phyloP scores from a whole-genome alignment of 2,113 vertebrate genomes.

The Passer domesticus region DNA sequence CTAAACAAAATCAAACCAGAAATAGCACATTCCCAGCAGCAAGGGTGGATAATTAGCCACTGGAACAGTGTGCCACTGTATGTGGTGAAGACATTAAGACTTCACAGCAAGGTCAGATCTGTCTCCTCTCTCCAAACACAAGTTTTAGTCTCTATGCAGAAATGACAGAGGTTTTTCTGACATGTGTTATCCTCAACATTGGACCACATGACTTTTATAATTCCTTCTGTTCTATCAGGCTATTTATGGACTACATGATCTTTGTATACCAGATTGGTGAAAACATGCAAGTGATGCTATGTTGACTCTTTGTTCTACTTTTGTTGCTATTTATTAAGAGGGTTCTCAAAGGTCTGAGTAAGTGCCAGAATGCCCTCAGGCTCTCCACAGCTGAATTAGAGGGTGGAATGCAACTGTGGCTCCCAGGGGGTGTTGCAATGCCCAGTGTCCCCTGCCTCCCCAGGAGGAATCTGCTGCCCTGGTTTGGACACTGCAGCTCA shows the following conservation, averaged over 20 bases:
- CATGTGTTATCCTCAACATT: fast-evolving
- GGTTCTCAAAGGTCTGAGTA: background rate
- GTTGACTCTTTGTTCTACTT: background rate
- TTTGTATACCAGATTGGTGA: background rate
- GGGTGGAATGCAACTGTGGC: background rate
- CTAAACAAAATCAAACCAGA: conserved; percentile 6
- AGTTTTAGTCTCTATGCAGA: background rate
- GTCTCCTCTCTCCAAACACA: background rate
- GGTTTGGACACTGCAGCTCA: background rate
- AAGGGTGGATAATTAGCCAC: background rate
- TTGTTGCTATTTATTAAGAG: background rate
- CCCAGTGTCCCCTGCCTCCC: background rate
- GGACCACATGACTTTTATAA: background rate
- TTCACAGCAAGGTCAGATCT: background rate
- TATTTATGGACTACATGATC: background rate
- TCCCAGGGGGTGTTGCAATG: background rate
- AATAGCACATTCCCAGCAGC: background rate
- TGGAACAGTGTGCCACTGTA: background rate
- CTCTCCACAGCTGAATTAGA: background rate
- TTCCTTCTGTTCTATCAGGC: background rate
- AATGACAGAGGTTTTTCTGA: background rate
- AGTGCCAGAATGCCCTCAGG: background rate
- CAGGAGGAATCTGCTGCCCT: background rate
- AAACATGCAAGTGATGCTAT: background rate
- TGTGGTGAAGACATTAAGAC: background rate